Percentiles rank a stretch among this genome's conserved stretches.
phyloP scores from a whole-genome alignment of 2,888 invertebrate species.

The Cephalotes varians region DNA sequence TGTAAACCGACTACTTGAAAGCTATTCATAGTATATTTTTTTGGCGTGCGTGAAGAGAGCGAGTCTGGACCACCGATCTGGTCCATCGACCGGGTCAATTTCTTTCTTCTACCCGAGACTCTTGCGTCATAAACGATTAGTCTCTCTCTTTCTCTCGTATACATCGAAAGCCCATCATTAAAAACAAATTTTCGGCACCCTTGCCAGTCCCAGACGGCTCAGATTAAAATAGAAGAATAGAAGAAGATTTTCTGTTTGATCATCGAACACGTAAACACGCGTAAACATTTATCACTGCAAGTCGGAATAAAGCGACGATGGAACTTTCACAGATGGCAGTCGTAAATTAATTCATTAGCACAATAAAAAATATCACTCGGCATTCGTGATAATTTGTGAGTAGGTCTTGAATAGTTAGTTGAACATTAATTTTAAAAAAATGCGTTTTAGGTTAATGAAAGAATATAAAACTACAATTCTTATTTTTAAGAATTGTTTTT shows the following conservation, averaged over 20 bases:
- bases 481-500: background rate
- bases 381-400: background rate
- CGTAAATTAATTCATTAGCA: constrained; percentile 17
- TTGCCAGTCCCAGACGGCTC: constrained; percentile 35
- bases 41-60: constrained; percentile 9
- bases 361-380: constrained; percentile 7
- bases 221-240: constrained; percentile 64
- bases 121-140: constrained; percentile 44
- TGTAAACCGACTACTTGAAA: constrained; percentile 42
- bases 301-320: constrained; percentile 38
- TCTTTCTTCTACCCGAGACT: constrained; percentile 34
- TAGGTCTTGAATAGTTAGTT: background rate
- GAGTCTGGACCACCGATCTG: constrained; percentile 35
- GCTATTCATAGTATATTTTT: constrained; percentile 43
- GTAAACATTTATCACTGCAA: constrained; percentile 8
- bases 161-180: constrained; percentile 24
- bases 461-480: background rate
- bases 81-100: constrained; percentile 39
- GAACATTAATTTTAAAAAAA: background rate
- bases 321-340: background rate
- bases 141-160: background rate
- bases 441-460: background rate
- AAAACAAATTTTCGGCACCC: constrained; percentile 66
- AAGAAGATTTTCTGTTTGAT: constrained; percentile 58
- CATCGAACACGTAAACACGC: constrained; percentile 35